Evolutionary conservation across 2,113 vertebrate species (phyloP), one percentile per base, ranked within the genome.

Genomic region (Tretioscincus oriximinensis): DNA sequence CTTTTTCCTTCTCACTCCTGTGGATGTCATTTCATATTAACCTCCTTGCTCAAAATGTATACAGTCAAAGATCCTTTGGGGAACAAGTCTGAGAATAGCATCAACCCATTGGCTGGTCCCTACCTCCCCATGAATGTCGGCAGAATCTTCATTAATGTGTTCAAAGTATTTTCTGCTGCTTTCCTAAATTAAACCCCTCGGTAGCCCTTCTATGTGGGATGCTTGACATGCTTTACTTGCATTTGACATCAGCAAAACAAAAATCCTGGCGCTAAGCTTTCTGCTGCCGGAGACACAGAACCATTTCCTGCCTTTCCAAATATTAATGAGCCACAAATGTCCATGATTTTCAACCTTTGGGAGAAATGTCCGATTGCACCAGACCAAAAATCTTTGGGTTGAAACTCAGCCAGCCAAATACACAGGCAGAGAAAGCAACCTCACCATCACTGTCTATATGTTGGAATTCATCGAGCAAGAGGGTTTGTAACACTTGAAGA

Each of bases 161-260:
- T 84, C 49, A 85, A 85, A 88, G 85, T 86, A 78, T 66, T 88
- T 87, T 1, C 76, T 77, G 68, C 68, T 58, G 8, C 85, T 91
- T 84, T 87, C 26, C 77, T 87, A 85, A 72, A 26, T 85, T 85
- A 85, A 90, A 76, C 85, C 88, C 85, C 81, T 86, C 74, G 85
- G 88, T 88, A 86, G 76, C 79, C 86, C 71, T 85, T 90, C 92
- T 90, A 91, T 90, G 84, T 92, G 83, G 91, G 92, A 92, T 91
- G 89, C 90, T 84, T 88, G 91, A 90, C 91, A 91, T 87, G 90
- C 89, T 92, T 92, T 89, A 90, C 89, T 87, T 93, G 89, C 84
- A 85, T 88, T 92, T 88, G 86, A 90, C 86, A 91, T 92, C 88
- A 90, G 84, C 85, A 88, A 84, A 92, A 77, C 85, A 85, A 41